phyloP scores from a whole-genome alignment of 2,888 invertebrate genomes.

The Callosobruchus maculatus region DNA sequence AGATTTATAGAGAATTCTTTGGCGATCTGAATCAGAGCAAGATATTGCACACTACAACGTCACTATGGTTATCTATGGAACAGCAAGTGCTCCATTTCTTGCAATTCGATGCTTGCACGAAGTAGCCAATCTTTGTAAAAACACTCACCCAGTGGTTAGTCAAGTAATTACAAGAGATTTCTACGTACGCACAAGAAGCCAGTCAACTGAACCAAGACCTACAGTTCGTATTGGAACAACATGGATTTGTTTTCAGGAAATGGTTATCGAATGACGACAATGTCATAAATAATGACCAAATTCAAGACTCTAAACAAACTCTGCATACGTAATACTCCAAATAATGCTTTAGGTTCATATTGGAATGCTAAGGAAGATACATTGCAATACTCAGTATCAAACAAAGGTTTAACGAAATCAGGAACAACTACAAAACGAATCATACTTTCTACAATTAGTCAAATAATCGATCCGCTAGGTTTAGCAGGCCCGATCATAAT shows the following conservation, averaged over 20 bases:
- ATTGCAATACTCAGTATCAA: background rate
- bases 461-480: slow-evolving; percentile 9
- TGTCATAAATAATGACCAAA: background rate
- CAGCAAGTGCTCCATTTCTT: slow-evolving; percentile 8
- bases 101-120: slow-evolving; percentile 2
- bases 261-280: background rate
- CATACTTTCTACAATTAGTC: slow-evolving; percentile 6
- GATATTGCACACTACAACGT: slow-evolving; percentile 4
- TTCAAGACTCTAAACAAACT: background rate
- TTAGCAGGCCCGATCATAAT: slow-evolving; percentile 3
- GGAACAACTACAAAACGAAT: slow-evolving; percentile 5
- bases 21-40: slow-evolving; percentile 4
- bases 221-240: background rate
- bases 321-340: background rate
- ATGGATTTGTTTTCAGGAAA: background rate
- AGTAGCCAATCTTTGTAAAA: background rate
- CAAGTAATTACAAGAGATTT: background rate
- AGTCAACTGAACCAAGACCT: background rate
- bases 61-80: slow-evolving; percentile 13
- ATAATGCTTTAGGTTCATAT: background rate
- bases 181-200: background rate
- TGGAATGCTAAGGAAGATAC: background rate
- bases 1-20: slow-evolving; percentile 11
- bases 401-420: too few relatives aligned
- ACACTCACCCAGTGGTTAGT: background rate